Conservation (phyloP, 2,113 vertebrate species). For the Cacatua alba region DNA sequence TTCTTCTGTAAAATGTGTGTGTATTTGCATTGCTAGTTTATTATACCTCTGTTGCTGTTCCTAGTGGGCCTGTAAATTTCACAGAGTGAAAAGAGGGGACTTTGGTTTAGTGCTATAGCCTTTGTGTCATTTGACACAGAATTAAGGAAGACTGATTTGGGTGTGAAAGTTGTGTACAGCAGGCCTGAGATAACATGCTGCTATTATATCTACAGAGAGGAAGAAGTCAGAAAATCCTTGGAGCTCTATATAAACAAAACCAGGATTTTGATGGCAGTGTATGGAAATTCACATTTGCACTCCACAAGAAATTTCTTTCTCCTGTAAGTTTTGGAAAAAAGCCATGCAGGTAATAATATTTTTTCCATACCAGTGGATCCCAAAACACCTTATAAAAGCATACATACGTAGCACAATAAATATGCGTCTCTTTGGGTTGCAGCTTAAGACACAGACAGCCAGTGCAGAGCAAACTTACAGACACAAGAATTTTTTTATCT, state of each 20-base stretch:
- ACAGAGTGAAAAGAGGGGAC: not conserved
- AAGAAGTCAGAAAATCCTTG: not conserved
- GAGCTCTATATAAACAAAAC: not conserved
- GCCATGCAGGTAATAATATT: not conserved
- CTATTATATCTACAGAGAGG: not conserved
- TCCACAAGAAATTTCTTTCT: not conserved
- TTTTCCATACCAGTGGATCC: not conserved
- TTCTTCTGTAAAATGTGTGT: not conserved
- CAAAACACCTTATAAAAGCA: conserved; percentile 43
- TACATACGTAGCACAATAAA: not conserved
- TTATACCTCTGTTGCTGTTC: not conserved
- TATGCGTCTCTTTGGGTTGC: not conserved
- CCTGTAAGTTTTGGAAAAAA: not conserved
- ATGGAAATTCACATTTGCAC: not conserved
- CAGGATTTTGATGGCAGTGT: not conserved
- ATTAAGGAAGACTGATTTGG: not conserved
- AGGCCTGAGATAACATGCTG: not conserved
- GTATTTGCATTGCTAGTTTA: conserved; percentile 8
- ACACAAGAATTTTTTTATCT: not conserved
- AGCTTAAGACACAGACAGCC: not conserved
- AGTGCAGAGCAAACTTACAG: not conserved
- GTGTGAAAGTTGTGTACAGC: not conserved
- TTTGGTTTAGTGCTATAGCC: not conserved
- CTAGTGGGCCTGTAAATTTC: not conserved
- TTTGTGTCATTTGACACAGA: not conserved